A percentile compares a stretch with the other conserved stretches of the same genome.
Evolutionary conservation across 2,888 invertebrate genomes (phyloP).

Genomic region (Drosophila algonquin): DNA sequence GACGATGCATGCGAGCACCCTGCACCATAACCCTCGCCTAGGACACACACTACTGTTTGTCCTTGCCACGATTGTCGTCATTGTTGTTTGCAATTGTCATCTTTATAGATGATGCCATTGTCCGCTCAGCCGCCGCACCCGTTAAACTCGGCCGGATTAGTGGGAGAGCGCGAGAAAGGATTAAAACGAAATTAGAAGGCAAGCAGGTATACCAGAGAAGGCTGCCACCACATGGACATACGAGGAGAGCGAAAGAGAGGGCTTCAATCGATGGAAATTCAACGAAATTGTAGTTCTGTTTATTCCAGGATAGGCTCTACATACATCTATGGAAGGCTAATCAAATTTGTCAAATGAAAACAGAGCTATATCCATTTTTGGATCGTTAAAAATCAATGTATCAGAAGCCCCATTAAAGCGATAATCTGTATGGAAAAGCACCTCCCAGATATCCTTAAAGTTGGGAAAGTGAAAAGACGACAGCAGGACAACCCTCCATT

Average conservation of each 20-base stretch:
- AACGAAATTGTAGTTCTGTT: neutral
- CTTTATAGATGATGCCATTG: slow-evolving; percentile 79
- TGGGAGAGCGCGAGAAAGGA: slow-evolving; percentile 70
- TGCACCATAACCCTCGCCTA: too few relatives aligned
- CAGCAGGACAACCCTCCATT: neutral
- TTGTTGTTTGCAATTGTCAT: slow-evolving; percentile 82
- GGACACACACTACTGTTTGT: slow-evolving; percentile 66
- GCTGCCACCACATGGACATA: neutral
- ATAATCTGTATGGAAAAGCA: too few relatives aligned
- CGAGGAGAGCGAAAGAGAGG: slow-evolving; percentile 12
- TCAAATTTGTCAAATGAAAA: too few relatives aligned
- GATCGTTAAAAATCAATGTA: too few relatives aligned
- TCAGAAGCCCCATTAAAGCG: too few relatives aligned
- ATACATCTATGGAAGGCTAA: neutral
- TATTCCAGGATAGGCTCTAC: neutral
- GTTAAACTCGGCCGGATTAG: slow-evolving; percentile 79
- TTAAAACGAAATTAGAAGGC: slow-evolving; percentile 67
- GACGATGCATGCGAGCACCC: too few relatives aligned
- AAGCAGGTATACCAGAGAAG: neutral
- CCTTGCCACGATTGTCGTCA: slow-evolving; percentile 80
- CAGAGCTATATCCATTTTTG: too few relatives aligned
- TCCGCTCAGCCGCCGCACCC: slow-evolving; percentile 51
- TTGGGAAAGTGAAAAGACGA: too few relatives aligned
- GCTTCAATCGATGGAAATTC: neutral
- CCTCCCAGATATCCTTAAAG: neutral